phyloP scores from a whole-genome alignment of 92 coral and sea anemone genomes.

The Ricordea florida region DNA sequence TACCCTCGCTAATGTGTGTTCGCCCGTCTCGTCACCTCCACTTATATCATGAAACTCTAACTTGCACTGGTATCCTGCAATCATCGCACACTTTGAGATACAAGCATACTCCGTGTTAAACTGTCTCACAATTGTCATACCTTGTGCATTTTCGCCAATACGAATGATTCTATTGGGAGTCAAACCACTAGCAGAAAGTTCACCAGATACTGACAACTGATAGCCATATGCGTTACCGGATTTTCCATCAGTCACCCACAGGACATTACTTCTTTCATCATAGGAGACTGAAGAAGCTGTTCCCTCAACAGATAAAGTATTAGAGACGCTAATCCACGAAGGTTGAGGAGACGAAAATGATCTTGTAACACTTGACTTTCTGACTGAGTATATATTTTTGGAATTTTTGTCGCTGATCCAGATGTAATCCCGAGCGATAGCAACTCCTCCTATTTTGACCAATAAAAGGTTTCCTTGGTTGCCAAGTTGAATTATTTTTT shows the following conservation, averaged over 20 bases:
- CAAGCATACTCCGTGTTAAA: slow-evolving; percentile 61
- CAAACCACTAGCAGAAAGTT: not conserved
- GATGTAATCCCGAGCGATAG: slow-evolving; percentile 44
- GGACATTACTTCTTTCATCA: slow-evolving; percentile 31
- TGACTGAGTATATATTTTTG: slow-evolving; percentile 35
- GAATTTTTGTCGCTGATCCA: slow-evolving; percentile 64
- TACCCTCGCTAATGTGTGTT: slow-evolving; percentile 54
- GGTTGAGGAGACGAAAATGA: slow-evolving; percentile 46
- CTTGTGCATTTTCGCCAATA: slow-evolving; percentile 74
- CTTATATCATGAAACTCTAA: slow-evolving; percentile 77
- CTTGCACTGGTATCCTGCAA: slow-evolving; percentile 75
- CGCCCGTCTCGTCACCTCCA: slow-evolving; percentile 35
- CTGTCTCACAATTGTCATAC: slow-evolving; percentile 77
- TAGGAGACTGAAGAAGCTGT: slow-evolving; percentile 78
- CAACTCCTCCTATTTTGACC: slow-evolving; percentile 65
- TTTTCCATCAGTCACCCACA: slow-evolving; percentile 70
- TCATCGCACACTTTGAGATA: slow-evolving; percentile 69
- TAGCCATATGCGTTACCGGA: slow-evolving; percentile 67
- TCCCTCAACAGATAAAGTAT: slow-evolving; percentile 26
- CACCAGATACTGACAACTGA: slow-evolving; percentile 57
- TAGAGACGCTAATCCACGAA: slow-evolving; percentile 19
- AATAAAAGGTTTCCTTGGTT: slow-evolving; percentile 39
- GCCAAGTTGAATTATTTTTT: slow-evolving; percentile 67
- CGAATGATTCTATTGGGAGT: slow-evolving; percentile 35
- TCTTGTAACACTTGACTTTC: slow-evolving; percentile 26